Evolutionary conservation across 2,797 vertebrate genomes (phyloP), one percentile per base, ranked within the genome.

Genomic region (Oreochromis mossambicus): DNA sequence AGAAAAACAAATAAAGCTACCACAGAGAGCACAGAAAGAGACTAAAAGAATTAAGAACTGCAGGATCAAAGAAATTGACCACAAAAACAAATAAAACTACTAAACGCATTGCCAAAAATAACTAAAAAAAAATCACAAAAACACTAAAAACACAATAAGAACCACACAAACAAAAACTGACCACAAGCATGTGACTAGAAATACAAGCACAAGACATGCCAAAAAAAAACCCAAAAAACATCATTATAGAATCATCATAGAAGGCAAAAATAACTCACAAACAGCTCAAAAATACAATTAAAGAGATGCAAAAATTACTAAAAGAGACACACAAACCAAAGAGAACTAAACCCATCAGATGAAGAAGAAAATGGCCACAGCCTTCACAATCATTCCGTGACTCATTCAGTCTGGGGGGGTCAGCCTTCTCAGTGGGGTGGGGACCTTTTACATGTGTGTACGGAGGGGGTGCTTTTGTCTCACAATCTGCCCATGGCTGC

Each of bases 81-180:
- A 43, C 38, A 46, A 70, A 43, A 43, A 70, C 21, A 43, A 26
- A 26, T 11, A 48, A 5, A 46, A 26, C 41, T 11, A 7, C 8
- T 26, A 1, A 26, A 68, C 15, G n/a, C 21, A 15, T 41, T 5
- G 15, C 0, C 8, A 46, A 73, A 46, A 43, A 11, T 2, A 1
- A 43, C 10, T 9, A 3, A 29, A 70, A 66, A 43, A 19, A 4
- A 24, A 24, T 24, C 24, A 24, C 8, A 46, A 73, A 61, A 11
- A 61, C 55, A 19, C 38, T 46, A 46, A 70, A 46, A 46, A 26
- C 38, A 66, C 5, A 13, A 38, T 3, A 43, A 24, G 0, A 24
- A 24, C 4, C 13, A 41, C 13, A 6, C 5, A 66, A 38, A 38
- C 2, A 70, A 70, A 70, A 70, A 26, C 8, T 17, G 4, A 46